These are phyloP conservation scores for Coelopa frigida DNA, from an alignment of 1,140 invertebrate genomes.

Conservation along the genomic window DNA sequence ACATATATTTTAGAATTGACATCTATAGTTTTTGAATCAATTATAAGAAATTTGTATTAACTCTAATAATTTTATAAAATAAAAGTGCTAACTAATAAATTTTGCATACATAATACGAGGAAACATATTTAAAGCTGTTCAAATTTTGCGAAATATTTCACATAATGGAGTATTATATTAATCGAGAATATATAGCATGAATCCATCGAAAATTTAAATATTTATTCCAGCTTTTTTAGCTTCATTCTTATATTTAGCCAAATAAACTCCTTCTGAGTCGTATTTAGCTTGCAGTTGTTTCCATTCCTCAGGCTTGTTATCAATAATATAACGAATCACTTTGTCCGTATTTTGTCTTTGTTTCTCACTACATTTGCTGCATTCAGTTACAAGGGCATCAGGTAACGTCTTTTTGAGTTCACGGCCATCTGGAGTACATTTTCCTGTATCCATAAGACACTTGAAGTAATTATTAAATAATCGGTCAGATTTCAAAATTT, in stretches of 20 bases:
- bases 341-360: slow-evolving; percentile 51
- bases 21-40: too few relatives aligned
- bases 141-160: too few relatives aligned
- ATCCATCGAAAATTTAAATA: slow-evolving; percentile 24
- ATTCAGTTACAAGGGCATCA: slow-evolving; percentile 56
- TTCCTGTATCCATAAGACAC: slow-evolving; percentile 59
- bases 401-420: slow-evolving; percentile 62
- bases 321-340: slow-evolving; percentile 49
- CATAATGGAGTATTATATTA: too few relatives aligned
- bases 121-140: too few relatives aligned
- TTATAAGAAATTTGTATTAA: too few relatives aligned
- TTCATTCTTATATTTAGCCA: slow-evolving; percentile 50
- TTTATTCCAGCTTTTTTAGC: slow-evolving; percentile 41
- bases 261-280: slow-evolving; percentile 54
- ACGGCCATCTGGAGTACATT: slow-evolving; percentile 62
- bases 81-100: too few relatives aligned
- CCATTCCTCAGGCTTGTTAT: slow-evolving; percentile 54
- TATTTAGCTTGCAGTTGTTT: slow-evolving; percentile 51
- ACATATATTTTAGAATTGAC: too few relatives aligned
- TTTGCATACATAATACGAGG: too few relatives aligned
- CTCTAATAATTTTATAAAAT: too few relatives aligned
- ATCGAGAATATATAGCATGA: too few relatives aligned
- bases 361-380: slow-evolving; percentile 54
- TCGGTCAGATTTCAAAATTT: slow-evolving; percentile 59
- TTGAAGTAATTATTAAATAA: slow-evolving; percentile 59